Evolutionary conservation across 2,113 vertebrate species (phyloP).

Genomic region (Zootoca vivipara): DNA sequence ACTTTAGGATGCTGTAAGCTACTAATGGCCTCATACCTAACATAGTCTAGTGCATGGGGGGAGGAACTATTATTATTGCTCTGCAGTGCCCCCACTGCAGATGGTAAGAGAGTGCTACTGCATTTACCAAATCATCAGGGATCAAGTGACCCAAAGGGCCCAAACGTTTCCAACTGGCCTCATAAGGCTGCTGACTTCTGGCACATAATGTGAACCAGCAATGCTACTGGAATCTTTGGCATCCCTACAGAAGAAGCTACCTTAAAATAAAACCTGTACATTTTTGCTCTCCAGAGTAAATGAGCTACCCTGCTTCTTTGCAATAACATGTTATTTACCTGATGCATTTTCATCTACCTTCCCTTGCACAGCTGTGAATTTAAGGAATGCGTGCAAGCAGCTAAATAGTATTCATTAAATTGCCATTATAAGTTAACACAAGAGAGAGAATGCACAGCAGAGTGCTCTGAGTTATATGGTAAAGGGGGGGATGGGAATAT

Average conservation of each 20-base stretch:
- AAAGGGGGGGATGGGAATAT: not conserved
- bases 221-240: not conserved
- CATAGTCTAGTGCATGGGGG: not conserved
- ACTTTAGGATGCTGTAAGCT: not conserved
- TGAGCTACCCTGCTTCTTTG: not conserved
- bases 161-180: not conserved
- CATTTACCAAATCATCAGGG: not conserved
- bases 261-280: not conserved
- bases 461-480: slow-evolving; percentile 6
- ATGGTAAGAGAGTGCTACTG: not conserved
- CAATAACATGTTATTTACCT: slow-evolving; percentile 22
- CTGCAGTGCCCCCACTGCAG: not conserved
- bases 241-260: not conserved
- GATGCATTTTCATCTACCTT: slow-evolving; percentile 20
- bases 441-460: not conserved
- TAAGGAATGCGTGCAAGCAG: not conserved
- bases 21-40: not conserved
- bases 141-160: not conserved
- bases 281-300: slow-evolving; percentile 6
- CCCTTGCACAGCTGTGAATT: not conserved
- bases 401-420: slow-evolving; percentile 37
- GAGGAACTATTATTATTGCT: not conserved
- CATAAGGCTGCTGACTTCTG: not conserved
- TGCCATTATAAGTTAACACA: not conserved
- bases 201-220: not conserved